Percentiles rank a stretch among this genome's conserved stretches.
These are phyloP conservation scores for Drosophila kanapiae DNA, from an alignment of 1,140 invertebrate genomes.

Conservation along the genomic window DNA sequence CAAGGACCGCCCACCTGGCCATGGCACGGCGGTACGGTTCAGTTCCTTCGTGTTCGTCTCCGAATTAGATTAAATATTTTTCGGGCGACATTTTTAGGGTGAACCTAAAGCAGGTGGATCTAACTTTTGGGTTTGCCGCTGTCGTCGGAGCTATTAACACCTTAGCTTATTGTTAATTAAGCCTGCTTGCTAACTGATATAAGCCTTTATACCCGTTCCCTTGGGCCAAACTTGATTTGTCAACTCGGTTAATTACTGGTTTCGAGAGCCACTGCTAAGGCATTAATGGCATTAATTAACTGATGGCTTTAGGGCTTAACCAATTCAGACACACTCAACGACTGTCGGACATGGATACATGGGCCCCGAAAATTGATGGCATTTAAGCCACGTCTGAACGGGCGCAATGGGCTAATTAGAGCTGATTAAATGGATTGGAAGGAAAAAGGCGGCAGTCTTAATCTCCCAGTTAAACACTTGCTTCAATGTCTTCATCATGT, in stretches of 20 bases:
- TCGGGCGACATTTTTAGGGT: constrained; percentile 27
- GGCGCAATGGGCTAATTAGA: constrained; percentile 32
- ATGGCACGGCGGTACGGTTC: neutral
- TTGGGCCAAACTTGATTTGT: constrained; percentile 59
- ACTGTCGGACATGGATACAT: constrained; percentile 6
- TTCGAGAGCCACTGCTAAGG: constrained; percentile 50
- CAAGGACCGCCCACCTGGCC: constrained; percentile 3
- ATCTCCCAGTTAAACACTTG: neutral
- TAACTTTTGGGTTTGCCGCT: constrained; percentile 33
- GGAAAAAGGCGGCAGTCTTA: neutral
- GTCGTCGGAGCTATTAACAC: constrained; percentile 68
- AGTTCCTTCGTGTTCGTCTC: constrained; percentile 22
- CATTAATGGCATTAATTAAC: constrained; percentile 76
- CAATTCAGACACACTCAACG: constrained; percentile 39
- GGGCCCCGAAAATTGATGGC: constrained; percentile 28
- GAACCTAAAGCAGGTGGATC: neutral
- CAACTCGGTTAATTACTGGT: constrained; percentile 74
- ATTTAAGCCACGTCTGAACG: constrained; percentile 13
- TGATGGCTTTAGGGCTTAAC: constrained; percentile 59
- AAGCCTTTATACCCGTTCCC: constrained; percentile 29
- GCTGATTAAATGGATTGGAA: constrained; percentile 37
- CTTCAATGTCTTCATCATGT: neutral
- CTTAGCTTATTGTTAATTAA: constrained; percentile 74
- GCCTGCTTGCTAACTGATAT: constrained; percentile 60
- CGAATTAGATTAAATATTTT: constrained; percentile 72